phyloP scores from a whole-genome alignment of 2,888 invertebrate genomes.

The Cephalotes varians region DNA sequence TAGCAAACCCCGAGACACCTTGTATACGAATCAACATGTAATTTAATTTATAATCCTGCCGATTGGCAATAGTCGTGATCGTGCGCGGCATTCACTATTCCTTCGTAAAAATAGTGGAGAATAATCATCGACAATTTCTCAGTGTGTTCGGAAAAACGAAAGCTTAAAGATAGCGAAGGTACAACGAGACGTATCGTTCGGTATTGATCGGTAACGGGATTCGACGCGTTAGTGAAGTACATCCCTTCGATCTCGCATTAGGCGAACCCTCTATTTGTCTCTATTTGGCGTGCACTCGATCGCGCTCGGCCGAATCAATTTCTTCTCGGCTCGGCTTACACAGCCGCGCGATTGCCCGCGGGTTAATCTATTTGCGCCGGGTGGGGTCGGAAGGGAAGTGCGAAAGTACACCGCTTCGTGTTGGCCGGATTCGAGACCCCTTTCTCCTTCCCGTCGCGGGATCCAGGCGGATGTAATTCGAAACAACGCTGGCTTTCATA shows the following conservation, averaged over 20 bases:
- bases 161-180: neutral
- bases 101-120: neutral
- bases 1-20: neutral
- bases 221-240: slow-evolving; percentile 25
- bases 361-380: slow-evolving; percentile 57
- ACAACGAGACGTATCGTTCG: neutral
- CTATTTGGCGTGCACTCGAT: slow-evolving; percentile 43
- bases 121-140: neutral
- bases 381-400: slow-evolving; percentile 29
- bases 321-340: slow-evolving; percentile 42
- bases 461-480: neutral
- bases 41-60: neutral
- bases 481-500: neutral
- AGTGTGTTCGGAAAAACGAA: neutral
- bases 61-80: neutral
- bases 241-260: slow-evolving; percentile 3
- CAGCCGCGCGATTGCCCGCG: neutral
- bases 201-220: slow-evolving; percentile 46
- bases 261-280: slow-evolving; percentile 59
- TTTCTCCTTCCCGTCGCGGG: neutral
- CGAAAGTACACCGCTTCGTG: slow-evolving; percentile 6
- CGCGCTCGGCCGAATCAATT: slow-evolving; percentile 58
- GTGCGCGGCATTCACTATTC: neutral
- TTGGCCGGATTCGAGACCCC: neutral
- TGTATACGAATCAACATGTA: neutral